Percentiles rank a stretch among this genome's conserved stretches.
Evolutionary conservation across 2,797 vertebrate genomes (phyloP).

Genomic region (Danio kyathit): DNA sequence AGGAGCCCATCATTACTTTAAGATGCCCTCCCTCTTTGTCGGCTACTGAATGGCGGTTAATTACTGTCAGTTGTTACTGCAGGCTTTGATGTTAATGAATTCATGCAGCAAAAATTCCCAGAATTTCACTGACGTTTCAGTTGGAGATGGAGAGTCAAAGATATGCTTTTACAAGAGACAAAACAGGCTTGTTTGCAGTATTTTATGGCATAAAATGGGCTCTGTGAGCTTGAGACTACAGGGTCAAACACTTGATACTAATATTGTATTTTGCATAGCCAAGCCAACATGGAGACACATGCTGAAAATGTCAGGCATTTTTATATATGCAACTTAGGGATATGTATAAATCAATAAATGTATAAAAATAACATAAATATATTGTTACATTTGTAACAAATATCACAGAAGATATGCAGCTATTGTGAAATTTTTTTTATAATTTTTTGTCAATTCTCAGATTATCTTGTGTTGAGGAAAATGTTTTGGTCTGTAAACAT

Average conservation of each 20-base stretch:
- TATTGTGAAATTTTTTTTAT: no score
- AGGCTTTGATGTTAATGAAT: conserved; percentile 56
- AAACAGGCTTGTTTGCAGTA: not conserved
- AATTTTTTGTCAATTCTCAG: no score
- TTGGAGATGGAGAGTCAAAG: conserved; percentile 48
- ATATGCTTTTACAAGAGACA: not conserved
- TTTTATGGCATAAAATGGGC: not conserved
- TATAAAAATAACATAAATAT: no score
- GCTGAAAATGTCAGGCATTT: no score
- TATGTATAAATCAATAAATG: no score
- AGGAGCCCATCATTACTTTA: conserved; percentile 49
- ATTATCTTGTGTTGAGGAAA: no score
- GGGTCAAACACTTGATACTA: not conserved
- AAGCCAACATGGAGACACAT: not conserved
- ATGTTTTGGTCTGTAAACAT: no score
- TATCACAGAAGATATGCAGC: no score
- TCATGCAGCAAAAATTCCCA: conserved; percentile 51
- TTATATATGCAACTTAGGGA: no score
- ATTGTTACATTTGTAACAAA: no score
- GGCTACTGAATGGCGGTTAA: conserved; percentile 56
- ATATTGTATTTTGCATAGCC: not conserved
- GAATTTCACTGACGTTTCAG: conserved; percentile 52
- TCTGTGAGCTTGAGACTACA: not conserved
- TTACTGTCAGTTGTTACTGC: conserved; percentile 61
- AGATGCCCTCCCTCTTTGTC: conserved; percentile 54